Evolutionary conservation across 2,888 invertebrate genomes (phyloP), one percentile per base, ranked within the genome.

Genomic region (Microdon myrmicae): DNA sequence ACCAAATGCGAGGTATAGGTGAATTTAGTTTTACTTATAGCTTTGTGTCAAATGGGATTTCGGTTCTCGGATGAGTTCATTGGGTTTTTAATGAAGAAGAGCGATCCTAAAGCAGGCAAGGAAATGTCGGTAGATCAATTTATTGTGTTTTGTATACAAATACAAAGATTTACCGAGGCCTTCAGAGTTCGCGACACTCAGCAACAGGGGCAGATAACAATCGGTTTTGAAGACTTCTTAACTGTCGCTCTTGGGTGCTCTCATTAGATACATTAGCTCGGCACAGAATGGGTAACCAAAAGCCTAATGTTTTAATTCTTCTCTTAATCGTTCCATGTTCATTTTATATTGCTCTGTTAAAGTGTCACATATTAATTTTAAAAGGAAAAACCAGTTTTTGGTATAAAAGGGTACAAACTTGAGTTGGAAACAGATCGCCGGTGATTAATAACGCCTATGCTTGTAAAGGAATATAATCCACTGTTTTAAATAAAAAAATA

Each of bases 211-310:
- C 83, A 85, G 4, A 93, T 96, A 43, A 88, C 88, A 2, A 88
- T 96, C 73, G 87, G 83, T 16, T 96, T 96, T 75, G 96, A 96
- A 82, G 96, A 96, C 74, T 96, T 96, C 73, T 82, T 97, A 34
- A 85, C 85, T 60, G 85, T 95, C 70, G 92, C 93, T 20, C 84
- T 96, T 31, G 88, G 86, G 72, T 89, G 89, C 76, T 87, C 88
- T 1, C 67, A 69, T 41, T 71, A 54, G 68, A 9, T 7, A 20
- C 14, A 38, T 28, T 14, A n/a, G n/a, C 31, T 56, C 32, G 37
- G 14, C 13, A 8, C 20, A 17, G 10, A 45, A 39, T n/a, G n/a
- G n/a, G n/a, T n/a, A n/a, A n/a, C n/a, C n/a, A n/a, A n/a, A n/a
- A n/a, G n/a, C n/a, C n/a, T n/a, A n/a, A n/a, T n/a, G n/a, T n/a